Percentiles rank a stretch among this genome's conserved stretches.
phyloP scores from a whole-genome alignment of 1,140 invertebrate species.

The Papilio dardanus region DNA sequence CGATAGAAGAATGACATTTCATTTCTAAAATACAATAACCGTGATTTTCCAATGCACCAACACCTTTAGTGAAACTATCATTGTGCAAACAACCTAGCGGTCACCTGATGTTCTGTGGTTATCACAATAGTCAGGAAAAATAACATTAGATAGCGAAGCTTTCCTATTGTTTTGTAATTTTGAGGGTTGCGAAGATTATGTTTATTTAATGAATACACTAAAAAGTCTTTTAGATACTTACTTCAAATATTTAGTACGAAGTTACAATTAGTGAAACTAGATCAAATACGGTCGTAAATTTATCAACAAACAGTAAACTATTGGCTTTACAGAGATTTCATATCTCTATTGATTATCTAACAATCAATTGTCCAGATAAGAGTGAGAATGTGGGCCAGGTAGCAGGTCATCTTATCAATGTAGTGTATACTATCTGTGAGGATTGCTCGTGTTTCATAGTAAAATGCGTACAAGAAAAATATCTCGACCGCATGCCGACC shows the following conservation, averaged over 20 bases:
- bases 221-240: too few relatives aligned
- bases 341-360: constrained; percentile 20
- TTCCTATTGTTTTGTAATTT: not conserved
- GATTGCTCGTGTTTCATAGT: constrained; percentile 6
- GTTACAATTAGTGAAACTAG: too few relatives aligned
- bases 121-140: not conserved
- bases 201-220: too few relatives aligned
- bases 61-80: not conserved
- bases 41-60: not conserved
- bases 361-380: constrained; percentile 7
- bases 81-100: not conserved
- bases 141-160: not conserved
- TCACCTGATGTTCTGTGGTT: not conserved
- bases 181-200: too few relatives aligned
- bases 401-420: constrained; percentile 12
- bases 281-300: constrained; percentile 40
- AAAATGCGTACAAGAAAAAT: constrained; percentile 62
- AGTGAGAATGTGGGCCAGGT: not conserved
- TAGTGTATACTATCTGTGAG: constrained; percentile 37
- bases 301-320: constrained; percentile 33
- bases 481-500: constrained; percentile 55
- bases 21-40: not conserved
- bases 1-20: not conserved
- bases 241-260: too few relatives aligned
- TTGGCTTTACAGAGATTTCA: constrained; percentile 32